These are phyloP conservation scores for Drosophila fungiperda DNA, from an alignment of 2,888 invertebrate species.

Conservation along the genomic window DNA sequence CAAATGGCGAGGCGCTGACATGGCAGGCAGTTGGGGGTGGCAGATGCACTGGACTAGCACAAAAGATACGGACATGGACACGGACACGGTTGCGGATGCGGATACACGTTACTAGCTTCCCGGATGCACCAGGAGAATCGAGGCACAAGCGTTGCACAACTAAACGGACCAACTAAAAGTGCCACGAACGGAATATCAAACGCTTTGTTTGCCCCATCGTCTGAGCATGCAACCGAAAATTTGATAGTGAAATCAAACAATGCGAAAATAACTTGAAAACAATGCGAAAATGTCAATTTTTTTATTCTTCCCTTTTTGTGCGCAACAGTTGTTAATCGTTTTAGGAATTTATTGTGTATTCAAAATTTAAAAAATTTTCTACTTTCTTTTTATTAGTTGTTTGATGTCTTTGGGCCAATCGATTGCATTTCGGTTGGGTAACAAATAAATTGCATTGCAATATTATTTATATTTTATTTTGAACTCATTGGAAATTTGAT, in stretches of 20 bases:
- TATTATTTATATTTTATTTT: background rate
- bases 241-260: conserved; percentile 79
- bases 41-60: conserved; percentile 1
- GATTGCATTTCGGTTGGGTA: background rate
- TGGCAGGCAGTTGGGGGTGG: background rate
- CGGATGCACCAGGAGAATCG: conserved; percentile 34
- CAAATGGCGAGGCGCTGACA: conserved; percentile 44
- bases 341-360: background rate
- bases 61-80: conserved; percentile 21
- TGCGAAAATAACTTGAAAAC: conserved; percentile 76
- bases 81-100: conserved; percentile 15
- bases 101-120: conserved; percentile 12
- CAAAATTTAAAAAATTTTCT: background rate
- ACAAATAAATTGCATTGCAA: background rate
- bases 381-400: background rate
- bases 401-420: background rate
- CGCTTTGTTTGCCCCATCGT: conserved; percentile 48
- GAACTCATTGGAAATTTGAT: background rate
- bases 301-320: background rate
- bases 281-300: conserved; percentile 49
- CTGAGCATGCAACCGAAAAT: conserved; percentile 65
- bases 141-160: conserved; percentile 38
- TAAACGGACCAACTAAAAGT: conserved; percentile 5
- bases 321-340: background rate
- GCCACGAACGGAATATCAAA: conserved; percentile 14